phyloP scores from a whole-genome alignment of 2,113 vertebrate species.

The Meleagris gallopavo region DNA sequence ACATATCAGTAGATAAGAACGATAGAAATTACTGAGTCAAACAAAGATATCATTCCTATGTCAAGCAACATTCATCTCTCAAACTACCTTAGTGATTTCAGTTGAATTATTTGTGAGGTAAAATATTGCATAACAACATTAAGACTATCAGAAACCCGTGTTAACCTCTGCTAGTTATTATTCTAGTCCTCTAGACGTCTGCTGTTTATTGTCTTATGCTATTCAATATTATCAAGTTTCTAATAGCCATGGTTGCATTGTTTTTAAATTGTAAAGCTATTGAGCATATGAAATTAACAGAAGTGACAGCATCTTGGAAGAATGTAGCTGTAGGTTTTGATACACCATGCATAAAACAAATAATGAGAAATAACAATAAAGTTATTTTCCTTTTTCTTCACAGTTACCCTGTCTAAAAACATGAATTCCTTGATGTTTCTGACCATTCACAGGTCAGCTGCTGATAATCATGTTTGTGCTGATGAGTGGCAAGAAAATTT shows the following conservation, averaged over 20 bases:
- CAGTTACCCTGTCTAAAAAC: conserved; percentile 86
- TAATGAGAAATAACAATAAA: neutral
- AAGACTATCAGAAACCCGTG: neutral
- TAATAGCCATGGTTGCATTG: neutral
- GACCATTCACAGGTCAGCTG: conserved; percentile 85
- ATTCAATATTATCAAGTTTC: neutral
- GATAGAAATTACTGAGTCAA: neutral
- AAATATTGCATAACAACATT: neutral
- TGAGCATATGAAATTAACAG: neutral
- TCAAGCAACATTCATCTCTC: neutral
- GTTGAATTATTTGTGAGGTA: neutral
- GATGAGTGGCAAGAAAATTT: conserved; percentile 90
- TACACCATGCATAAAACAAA: neutral
- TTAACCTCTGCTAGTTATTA: neutral
- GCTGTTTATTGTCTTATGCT: neutral
- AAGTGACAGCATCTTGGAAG: neutral
- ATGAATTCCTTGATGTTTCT: conserved; percentile 77
- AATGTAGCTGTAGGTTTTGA: neutral
- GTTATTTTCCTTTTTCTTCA: conserved; percentile 35
- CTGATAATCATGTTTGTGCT: conserved; percentile 87
- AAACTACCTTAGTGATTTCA: neutral
- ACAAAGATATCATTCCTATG: neutral
- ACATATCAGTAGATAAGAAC: neutral
- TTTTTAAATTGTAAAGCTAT: neutral
- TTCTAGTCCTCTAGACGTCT: neutral